Percentiles rank a stretch among this genome's conserved stretches.
phyloP scores from a whole-genome alignment of 2,888 invertebrate genomes.

The Yponomeuta evonymella region DNA sequence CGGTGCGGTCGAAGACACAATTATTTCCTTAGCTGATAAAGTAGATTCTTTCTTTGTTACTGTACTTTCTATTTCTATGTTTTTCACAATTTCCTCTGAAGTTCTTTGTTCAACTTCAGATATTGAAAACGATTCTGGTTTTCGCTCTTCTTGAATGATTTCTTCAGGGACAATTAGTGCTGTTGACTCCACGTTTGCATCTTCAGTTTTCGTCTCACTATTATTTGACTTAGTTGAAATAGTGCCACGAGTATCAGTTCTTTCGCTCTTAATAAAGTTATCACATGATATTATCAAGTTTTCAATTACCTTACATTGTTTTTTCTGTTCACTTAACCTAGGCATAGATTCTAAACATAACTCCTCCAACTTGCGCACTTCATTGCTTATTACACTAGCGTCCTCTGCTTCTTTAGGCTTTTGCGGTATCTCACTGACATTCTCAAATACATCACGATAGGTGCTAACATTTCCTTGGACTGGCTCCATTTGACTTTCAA shows the following conservation, averaged over 20 bases:
- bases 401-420: not conserved
- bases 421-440: slow-evolving; percentile 5
- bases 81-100: not conserved
- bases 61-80: not conserved
- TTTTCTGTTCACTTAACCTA: slow-evolving; percentile 59
- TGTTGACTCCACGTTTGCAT: not conserved
- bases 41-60: not conserved
- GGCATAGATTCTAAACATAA: slow-evolving; percentile 59
- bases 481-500: slow-evolving; percentile 23
- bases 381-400: slow-evolving; percentile 45
- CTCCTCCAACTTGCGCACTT: slow-evolving; percentile 59
- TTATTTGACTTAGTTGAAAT: slow-evolving; percentile 66
- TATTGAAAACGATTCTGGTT: not conserved
- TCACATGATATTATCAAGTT: slow-evolving; percentile 67
- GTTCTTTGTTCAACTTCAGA: not conserved
- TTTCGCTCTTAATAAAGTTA: slow-evolving; percentile 48
- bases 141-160: not conserved
- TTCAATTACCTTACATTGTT: slow-evolving; percentile 57
- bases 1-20: not conserved
- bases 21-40: not conserved
- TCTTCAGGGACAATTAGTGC: not conserved
- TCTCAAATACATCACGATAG: not conserved
- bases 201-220: slow-evolving; percentile 12
- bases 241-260: slow-evolving; percentile 60
- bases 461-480: not conserved